Conservation (phyloP, 2,797 vertebrate species). For the Brachyrhaphis roseni region DNA sequence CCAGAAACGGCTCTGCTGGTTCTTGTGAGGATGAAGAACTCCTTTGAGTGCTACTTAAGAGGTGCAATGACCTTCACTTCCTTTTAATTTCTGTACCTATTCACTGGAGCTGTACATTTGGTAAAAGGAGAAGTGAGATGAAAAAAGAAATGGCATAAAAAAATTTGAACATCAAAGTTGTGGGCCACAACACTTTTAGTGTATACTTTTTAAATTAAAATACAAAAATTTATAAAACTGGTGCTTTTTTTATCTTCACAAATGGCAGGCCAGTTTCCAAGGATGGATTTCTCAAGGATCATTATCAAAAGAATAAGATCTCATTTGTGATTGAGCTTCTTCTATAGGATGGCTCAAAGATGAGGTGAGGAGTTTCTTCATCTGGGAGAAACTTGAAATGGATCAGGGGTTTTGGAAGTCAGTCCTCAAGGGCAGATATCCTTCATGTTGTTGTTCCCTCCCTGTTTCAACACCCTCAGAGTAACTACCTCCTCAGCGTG, state of each 20-base stretch:
- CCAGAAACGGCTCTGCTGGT: constrained; percentile 56
- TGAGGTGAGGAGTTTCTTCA: not conserved
- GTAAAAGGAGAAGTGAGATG: constrained; percentile 15
- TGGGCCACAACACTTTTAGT: not conserved
- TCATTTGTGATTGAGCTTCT: not conserved
- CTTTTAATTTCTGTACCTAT: constrained; percentile 67
- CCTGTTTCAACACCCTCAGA: no score
- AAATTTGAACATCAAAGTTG: not conserved
- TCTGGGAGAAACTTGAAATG: not conserved
- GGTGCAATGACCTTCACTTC: constrained; percentile 54
- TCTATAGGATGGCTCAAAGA: not conserved
- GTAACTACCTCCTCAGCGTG: no score
- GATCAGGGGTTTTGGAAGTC: no score
- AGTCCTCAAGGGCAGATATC: no score
- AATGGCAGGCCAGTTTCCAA: not conserved
- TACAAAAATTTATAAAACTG: not conserved
- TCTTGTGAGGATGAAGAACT: constrained; percentile 54
- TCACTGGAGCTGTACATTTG: constrained; percentile 55
- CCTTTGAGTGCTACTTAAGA: constrained; percentile 75
- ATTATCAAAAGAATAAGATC: not conserved
- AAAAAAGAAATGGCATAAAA: not conserved
- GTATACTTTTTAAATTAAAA: not conserved
- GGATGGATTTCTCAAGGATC: not conserved
- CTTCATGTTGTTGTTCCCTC: no score
- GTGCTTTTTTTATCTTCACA: not conserved